These are phyloP conservation scores for Argyra leucocephala DNA, from an alignment of 2,888 invertebrate species.

Conservation along the genomic window DNA sequence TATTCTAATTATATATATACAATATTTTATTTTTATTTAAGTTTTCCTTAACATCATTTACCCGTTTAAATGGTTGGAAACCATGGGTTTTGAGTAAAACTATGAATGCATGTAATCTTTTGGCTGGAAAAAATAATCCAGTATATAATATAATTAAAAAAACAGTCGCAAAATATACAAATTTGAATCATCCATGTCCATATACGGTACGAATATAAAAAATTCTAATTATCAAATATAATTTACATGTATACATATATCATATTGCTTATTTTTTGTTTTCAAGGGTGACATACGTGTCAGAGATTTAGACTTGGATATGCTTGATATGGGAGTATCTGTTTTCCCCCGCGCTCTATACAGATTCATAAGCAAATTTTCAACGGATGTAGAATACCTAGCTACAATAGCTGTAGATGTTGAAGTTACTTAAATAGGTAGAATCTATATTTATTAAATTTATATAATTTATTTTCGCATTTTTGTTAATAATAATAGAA, in stretches of 20 bases:
- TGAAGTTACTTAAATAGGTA: not conserved
- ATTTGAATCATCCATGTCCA: not conserved
- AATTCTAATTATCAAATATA: not conserved
- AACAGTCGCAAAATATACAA: not conserved
- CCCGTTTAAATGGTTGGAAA: not conserved
- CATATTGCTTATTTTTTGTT: not conserved
- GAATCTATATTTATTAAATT: too few species aligned
- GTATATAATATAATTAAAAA: not conserved
- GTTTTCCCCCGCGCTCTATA: not conserved
- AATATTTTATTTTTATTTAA: too few species aligned
- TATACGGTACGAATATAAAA: not conserved
- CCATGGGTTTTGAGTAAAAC: not conserved
- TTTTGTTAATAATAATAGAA: too few species aligned
- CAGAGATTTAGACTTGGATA: not conserved
- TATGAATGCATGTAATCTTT: not conserved
- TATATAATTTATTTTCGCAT: too few species aligned
- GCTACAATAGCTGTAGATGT: not conserved
- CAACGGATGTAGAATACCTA: not conserved
- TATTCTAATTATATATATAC: too few species aligned
- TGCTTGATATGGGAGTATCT: not conserved
- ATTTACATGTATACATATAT: not conserved
- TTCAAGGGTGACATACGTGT: not conserved
- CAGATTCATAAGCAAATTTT: not conserved
- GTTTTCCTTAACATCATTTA: too few species aligned
- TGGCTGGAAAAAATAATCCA: not conserved